These are phyloP conservation scores for Nephila pilipes DNA, from an alignment of 1,140 invertebrate species.

Conservation along the genomic window DNA sequence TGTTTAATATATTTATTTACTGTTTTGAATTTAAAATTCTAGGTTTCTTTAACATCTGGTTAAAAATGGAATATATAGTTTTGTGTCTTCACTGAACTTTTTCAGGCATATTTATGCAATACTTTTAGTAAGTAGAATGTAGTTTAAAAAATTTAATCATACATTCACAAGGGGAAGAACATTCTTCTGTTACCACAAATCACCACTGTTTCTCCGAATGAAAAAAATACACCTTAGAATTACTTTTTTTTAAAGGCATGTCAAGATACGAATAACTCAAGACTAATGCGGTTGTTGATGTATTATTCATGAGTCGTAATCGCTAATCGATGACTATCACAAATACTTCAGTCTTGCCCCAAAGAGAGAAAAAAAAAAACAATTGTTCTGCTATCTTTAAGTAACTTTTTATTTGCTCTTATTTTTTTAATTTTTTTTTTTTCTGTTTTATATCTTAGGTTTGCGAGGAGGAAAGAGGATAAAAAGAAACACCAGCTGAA, in stretches of 20 bases:
- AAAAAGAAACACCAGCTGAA: background rate
- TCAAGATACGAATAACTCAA: background rate
- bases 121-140: background rate
- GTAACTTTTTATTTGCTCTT: background rate
- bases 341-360: background rate
- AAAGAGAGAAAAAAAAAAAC: background rate
- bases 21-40: background rate
- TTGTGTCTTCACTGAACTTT: background rate
- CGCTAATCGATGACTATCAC: background rate
- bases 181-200: background rate
- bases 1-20: too few species aligned
- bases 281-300: background rate
- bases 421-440: background rate
- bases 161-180: too few species aligned
- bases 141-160: too few species aligned
- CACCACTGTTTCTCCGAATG: background rate
- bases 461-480: background rate
- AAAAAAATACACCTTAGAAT: background rate
- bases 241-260: background rate
- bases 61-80: background rate
- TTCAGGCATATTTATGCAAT: background rate
- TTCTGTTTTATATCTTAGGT: background rate
- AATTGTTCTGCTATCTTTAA: background rate
- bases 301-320: constrained; percentile 13
- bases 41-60: background rate